Evolutionary conservation across 2,797 vertebrate genomes (phyloP), one percentile per base, ranked within the genome.

Genomic region (Menidia menidia): DNA sequence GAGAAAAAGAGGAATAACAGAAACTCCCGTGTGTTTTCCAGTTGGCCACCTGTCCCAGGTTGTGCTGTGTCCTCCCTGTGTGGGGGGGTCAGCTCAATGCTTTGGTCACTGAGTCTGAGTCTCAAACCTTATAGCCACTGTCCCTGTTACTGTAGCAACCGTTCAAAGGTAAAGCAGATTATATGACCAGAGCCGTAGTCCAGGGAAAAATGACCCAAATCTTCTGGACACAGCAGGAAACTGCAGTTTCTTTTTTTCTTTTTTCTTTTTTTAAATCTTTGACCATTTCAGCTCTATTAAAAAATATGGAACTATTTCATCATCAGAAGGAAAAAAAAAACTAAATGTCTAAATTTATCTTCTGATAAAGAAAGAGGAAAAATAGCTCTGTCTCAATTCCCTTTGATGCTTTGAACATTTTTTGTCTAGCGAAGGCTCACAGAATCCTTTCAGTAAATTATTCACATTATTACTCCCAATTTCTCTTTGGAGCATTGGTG

Each of bases 331-430:
- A 41, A 54, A 44, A 68, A 61, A 45, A 54, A 33, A 10, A 55
- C 47, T 16, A 9, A n/a, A 32, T 60, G 52, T 54, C 71, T 84
- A 70, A 78, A 78, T 73, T 73, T 82, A 84, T 76, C 71, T 60
- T 60, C 59, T 44, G 61, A 39, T 54, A 66, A 72, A 62, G n/a
- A 15, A 25, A 4, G 1, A 0, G n/a, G 19, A 43, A 15, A 44
- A 66, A 50, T 12, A 1, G 25, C 25, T 25, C 39, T 13, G 25
- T 71, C 75, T 68, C 74, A 60, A n/a, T 78, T 82, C 70, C 78
- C 61, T 33, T 79, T 61, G 59, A 52, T 33, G 72, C 89, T 90
- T 86, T 86, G 85, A 91, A 87, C 83, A 87, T 86, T 83, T 75
- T 71, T 55, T 25, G 25, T 68, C 53, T 71, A 84, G 82, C 47